phyloP scores from a whole-genome alignment of 2,113 vertebrate species.

The Rhinopomastus cyanomelas region DNA sequence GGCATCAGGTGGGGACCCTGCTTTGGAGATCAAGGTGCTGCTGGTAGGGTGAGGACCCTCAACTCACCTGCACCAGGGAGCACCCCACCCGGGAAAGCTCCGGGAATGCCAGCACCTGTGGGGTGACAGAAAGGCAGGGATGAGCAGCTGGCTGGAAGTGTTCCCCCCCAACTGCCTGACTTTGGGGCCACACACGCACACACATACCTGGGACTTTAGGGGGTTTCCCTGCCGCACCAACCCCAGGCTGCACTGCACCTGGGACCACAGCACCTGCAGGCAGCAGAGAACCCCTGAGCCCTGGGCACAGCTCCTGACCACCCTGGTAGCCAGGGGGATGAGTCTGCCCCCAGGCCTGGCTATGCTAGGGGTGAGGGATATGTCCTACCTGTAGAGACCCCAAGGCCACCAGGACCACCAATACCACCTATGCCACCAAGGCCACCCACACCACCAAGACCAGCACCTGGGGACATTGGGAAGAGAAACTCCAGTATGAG shows the following conservation, averaged over 20 bases:
- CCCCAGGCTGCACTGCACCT: slow-evolving; percentile 59
- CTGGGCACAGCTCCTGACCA: neutral
- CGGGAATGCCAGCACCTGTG: slow-evolving; percentile 78
- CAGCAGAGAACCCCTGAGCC: slow-evolving; percentile 36
- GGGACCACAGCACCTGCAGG: slow-evolving; percentile 67
- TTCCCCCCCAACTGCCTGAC: neutral
- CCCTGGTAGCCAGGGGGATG: neutral
- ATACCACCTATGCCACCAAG: slow-evolving; percentile 31
- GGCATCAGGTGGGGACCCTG: neutral
- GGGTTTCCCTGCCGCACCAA: slow-evolving; percentile 70
- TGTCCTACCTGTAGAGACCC: slow-evolving; percentile 69
- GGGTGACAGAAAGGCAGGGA: neutral
- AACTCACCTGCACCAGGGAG: slow-evolving; percentile 78
- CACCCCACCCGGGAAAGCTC: slow-evolving; percentile 76
- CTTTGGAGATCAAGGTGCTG: fast-evolving
- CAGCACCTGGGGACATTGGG: slow-evolving; percentile 22
- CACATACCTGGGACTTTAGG: slow-evolving; percentile 79
- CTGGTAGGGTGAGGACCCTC: neutral
- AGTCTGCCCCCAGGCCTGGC: neutral
- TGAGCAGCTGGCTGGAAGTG: fast-evolving
- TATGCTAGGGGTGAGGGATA: neutral
- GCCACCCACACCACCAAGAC: neutral
- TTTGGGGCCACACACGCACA: neutral
- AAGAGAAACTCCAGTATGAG: neutral
- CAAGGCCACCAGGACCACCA: slow-evolving; percentile 43